Evolutionary conservation across 1,140 invertebrate genomes (phyloP).

Genomic region (Dendroctonus valens): DNA sequence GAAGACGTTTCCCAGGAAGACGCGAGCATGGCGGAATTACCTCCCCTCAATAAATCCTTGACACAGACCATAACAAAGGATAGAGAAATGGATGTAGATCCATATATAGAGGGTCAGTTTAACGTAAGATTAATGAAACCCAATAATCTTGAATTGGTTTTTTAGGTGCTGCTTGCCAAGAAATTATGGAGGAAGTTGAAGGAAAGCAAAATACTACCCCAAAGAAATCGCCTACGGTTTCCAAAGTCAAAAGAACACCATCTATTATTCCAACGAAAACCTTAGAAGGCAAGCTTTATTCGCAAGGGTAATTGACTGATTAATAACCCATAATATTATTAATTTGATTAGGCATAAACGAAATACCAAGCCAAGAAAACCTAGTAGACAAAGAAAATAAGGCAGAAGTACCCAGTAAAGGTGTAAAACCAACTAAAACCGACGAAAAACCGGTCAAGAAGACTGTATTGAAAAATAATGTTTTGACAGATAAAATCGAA

Average conservation of each 20-base stretch:
- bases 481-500: constrained; percentile 47
- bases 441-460: constrained; percentile 37
- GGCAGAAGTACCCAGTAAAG: constrained; percentile 41
- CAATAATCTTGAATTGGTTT: constrained; percentile 1
- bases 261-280: constrained; percentile 42
- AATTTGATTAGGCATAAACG: constrained; percentile 36
- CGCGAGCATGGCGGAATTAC: constrained; percentile 38
- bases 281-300: constrained; percentile 36
- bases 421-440: constrained; percentile 21
- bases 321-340: constrained; percentile 1
- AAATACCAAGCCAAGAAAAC: constrained; percentile 47
- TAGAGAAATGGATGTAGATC: constrained; percentile 43
- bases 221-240: constrained; percentile 13
- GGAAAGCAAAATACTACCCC: constrained; percentile 43
- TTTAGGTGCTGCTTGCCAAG: constrained; percentile 46
- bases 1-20: constrained; percentile 40
- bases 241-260: constrained; percentile 44
- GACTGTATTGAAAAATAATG: constrained; percentile 45
- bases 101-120: background rate
- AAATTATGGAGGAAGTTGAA: constrained; percentile 48
- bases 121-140: background rate
- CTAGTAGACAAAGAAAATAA: constrained; percentile 49
- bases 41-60: constrained; percentile 42
- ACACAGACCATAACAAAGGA: constrained; percentile 46
- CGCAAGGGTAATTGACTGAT: background rate